Evolutionary conservation across 2,888 invertebrate species (phyloP), one percentile per base, ranked within the genome.

Genomic region (Phalera bucephala): DNA sequence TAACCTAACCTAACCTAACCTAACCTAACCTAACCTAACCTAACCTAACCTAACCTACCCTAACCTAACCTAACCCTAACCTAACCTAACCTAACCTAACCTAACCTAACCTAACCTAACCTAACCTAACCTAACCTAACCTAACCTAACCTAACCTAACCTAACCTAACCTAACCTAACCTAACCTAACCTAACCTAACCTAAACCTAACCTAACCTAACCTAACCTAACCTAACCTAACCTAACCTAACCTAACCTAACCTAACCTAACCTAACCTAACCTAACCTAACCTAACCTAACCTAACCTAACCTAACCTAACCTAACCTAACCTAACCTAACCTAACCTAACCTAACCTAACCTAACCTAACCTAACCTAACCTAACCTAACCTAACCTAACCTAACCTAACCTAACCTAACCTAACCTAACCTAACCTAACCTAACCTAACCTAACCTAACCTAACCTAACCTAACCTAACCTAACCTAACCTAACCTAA

Each of bases 331-430:
- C 33, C 36, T 36, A 43, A 38, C 43, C 38, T 39, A 38, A 38
- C 38, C 38, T 38, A 43, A 43, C 38, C 43, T 38, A 43, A 42
- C 42, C 26, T 26, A 26, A 31, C 35, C 35, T 33, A 36, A 39
- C 33, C 33, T 28, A 22, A 40, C 45, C 36, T 39, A 50, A 37
- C 44, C 46, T 45, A 45, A 45, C 46, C 49, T n/a, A 45, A 49
- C 46, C 45, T 46, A 46, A 51, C 50, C 47, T 47, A 47, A 47
- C 47, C 47, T 47, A 47, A 47, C 47, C 47, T 43, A 51, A 46
- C 45, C 47, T 45, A 48, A 43, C 45, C 48, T 42, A n/a, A n/a
- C 44, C 44, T 45, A 41, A 49, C 43, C 44, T 43, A 43, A 43
- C 47, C 47, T 43, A 43, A 46, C 45, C 39, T 44, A 44, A 46